These are phyloP conservation scores for Dryobotodes eremita DNA, from an alignment of 2,888 invertebrate genomes.

Conservation along the genomic window DNA sequence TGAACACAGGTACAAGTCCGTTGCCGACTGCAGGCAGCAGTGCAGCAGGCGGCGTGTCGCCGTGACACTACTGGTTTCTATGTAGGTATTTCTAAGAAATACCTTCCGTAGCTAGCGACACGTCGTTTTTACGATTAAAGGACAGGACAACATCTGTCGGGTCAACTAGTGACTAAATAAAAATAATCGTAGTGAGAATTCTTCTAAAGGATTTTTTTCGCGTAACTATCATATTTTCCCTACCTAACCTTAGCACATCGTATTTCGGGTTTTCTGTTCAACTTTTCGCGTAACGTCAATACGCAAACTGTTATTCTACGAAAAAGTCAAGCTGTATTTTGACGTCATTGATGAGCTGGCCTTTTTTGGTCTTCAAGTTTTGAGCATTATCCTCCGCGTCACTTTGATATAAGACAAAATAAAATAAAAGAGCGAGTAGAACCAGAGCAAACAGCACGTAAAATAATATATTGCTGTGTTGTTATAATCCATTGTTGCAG, in stretches of 20 bases:
- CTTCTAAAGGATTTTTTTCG: neutral
- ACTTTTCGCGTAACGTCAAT: neutral
- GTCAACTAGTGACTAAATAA: neutral
- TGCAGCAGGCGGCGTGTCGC: no score
- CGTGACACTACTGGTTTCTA: no score
- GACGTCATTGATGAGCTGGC: neutral
- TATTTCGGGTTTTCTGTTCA: neutral
- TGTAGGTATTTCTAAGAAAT: no score
- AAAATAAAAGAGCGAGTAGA: slow-evolving; percentile 9
- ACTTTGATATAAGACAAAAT: neutral
- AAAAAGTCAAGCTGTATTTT: neutral
- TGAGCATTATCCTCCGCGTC: neutral
- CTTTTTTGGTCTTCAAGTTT: neutral
- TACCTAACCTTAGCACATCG: neutral
- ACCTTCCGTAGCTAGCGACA: no score
- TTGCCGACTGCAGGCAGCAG: no score
- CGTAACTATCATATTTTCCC: neutral
- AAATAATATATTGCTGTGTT: slow-evolving; percentile 19
- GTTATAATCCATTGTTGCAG: slow-evolving; percentile 46
- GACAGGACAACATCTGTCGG: neutral
- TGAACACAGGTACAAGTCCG: neutral
- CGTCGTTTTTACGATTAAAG: no score
- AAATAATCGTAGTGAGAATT: neutral
- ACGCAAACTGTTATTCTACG: neutral
- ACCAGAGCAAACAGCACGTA: slow-evolving; percentile 5